A percentile compares a stretch with the other conserved stretches of the same genome.
These are phyloP conservation scores for Synanthedon formicaeformis DNA, from an alignment of 2,888 invertebrate species.

Conservation along the genomic window DNA sequence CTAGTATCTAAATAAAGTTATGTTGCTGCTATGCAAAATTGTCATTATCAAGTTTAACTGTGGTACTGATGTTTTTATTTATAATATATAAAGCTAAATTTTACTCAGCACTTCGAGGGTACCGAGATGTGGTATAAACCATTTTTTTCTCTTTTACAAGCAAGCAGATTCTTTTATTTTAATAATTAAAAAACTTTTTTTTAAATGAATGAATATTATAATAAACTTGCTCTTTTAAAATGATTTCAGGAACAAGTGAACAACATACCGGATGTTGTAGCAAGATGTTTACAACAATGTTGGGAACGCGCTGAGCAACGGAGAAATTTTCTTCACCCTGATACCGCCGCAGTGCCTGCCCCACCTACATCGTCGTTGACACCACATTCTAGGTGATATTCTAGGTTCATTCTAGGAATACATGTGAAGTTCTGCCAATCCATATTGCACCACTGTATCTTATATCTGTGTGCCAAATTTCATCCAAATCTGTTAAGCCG, in stretches of 20 bases:
- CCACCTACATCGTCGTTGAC: conserved; percentile 67
- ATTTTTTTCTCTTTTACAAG: neutral
- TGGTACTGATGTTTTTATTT: too few relatives aligned
- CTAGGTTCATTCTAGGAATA: too few relatives aligned
- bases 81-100: too few relatives aligned
- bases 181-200: neutral
- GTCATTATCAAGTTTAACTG: too few relatives aligned
- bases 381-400: conserved; percentile 68
- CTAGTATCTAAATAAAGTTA: too few relatives aligned
- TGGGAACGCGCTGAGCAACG: conserved; percentile 86
- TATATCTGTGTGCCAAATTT: too few relatives aligned
- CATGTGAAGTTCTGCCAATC: too few relatives aligned
- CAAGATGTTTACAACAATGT: conserved; percentile 79
- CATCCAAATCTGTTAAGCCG: too few relatives aligned
- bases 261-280: conserved; percentile 84
- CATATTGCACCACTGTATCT: too few relatives aligned
- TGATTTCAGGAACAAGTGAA: conserved; percentile 80
- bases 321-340: conserved; percentile 88
- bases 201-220: neutral
- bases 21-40: too few relatives aligned
- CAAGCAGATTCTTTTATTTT: neutral
- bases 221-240: neutral
- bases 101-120: too few relatives aligned
- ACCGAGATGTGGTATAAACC: too few relatives aligned
- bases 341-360: conserved; percentile 79